Base-by-base conservation (phyloP, 53 echinoderm and acorn worm genomes). In the Paracentrotus lividus region DNA sequence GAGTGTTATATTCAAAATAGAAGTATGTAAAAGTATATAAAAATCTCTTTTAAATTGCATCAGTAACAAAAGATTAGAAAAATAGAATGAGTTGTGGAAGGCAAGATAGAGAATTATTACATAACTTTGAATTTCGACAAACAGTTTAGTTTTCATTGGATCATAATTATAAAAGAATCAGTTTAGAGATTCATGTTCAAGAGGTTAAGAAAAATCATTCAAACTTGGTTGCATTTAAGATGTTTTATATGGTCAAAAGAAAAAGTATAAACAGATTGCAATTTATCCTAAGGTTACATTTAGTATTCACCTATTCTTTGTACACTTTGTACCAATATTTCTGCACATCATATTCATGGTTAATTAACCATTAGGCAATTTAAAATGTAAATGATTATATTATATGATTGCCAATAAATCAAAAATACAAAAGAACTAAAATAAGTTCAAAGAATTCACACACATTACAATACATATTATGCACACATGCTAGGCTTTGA, bases 11-110 rank as follows among this genome's bases (percentile, higher is more conserved):
- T 64, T 6, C 29, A 5, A 61, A 61, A 64, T 64, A 29, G 27
- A 29, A 4, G 54, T 29, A 64, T 8, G n/a, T n/a, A n/a, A n/a
- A n/a, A n/a, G n/a, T n/a, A n/a, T n/a, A n/a, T n/a, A 59, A 23
- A 59, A 18, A 59, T 59, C 6, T 59, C 24, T 24, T 69, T 38
- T 69, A 38, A 10, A 40, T 69, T 69, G 69, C 69, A 69, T 69
- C 34, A 20, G 29, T 24, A 58, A 2, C n/a, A 29, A 26, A 61
- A 29, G 29, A 69, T 65, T 18, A 69, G 36, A 69, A 69, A 69
- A 69, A 69, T 36, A 36, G 38, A 18, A 5, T 72, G 72, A 72
- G 72, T 72, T 72, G 72, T 38, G 36, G 31, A 72, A 72, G 72
- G 72, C 72, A 72, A 72, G 72, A 72, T 18, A 16, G 5, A 72